These are phyloP conservation scores for Stegodyphus mimosarum DNA, from an alignment of 1,140 invertebrate species.

Conservation along the genomic window DNA sequence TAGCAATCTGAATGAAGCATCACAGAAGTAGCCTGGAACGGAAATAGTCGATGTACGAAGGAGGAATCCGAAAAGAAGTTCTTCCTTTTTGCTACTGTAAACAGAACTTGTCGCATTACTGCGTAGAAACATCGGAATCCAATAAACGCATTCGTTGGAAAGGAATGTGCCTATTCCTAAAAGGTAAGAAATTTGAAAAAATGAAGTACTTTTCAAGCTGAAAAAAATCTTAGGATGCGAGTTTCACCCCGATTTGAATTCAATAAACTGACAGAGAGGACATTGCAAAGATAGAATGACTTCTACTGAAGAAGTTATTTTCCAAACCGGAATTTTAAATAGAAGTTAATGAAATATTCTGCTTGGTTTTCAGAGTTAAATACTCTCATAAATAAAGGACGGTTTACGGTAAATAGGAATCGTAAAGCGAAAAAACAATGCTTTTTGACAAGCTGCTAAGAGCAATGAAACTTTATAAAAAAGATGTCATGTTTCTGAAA, in stretches of 20 bases:
- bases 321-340: too few relatives aligned
- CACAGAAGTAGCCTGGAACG: not conserved
- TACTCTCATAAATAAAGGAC: too few relatives aligned
- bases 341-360: too few relatives aligned
- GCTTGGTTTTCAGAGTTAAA: too few relatives aligned
- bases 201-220: not conserved
- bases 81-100: slow-evolving; percentile 33
- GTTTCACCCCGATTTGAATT: not conserved
- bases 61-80: slow-evolving; percentile 36
- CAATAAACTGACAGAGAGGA: not conserved
- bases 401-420: too few relatives aligned
- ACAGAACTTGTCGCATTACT: slow-evolving; percentile 46
- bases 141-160: slow-evolving; percentile 55
- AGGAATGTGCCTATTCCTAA: slow-evolving; percentile 17
- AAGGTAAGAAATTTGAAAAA: not conserved
- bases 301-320: too few relatives aligned
- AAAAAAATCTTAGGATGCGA: not conserved
- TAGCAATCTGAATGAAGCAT: too few relatives aligned
- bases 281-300: too few relatives aligned
- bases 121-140: slow-evolving; percentile 47
- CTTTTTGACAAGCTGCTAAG: too few relatives aligned
- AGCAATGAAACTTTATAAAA: too few relatives aligned
- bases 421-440: too few relatives aligned
- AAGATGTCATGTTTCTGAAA: too few relatives aligned
- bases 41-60: slow-evolving; percentile 25